phyloP scores from a whole-genome alignment of 2,797 vertebrate species.

The Botia kubotai region DNA sequence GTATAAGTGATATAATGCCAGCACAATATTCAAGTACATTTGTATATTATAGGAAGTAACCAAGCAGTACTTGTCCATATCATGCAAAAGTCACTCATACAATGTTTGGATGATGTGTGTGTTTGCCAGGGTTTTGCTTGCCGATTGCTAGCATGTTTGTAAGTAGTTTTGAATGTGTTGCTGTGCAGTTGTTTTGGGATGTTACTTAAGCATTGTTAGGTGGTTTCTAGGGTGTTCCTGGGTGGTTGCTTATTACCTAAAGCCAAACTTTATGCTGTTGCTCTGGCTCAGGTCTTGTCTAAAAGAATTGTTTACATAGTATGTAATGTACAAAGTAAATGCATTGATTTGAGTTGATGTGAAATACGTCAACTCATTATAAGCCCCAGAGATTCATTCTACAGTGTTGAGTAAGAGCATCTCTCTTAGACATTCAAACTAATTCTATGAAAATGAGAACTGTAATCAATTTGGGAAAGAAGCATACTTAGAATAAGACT shows the following conservation, averaged over 20 bases:
- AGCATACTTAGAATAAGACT: slow-evolving; percentile 29
- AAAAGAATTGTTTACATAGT: too few species aligned
- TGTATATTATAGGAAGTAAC: background rate
- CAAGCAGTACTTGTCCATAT: too few species aligned
- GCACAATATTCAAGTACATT: background rate
- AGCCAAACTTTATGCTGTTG: background rate
- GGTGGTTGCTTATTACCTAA: background rate
- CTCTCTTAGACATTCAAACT: slow-evolving; percentile 38
- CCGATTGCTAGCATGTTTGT: background rate
- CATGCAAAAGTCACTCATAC: too few species aligned
- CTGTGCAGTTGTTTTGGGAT: background rate
- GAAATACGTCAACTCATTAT: background rate
- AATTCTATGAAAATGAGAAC: slow-evolving; percentile 50
- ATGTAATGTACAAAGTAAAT: too few species aligned
- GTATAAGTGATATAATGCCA: too few species aligned
- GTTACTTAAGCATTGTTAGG: background rate
- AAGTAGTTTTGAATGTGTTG: background rate
- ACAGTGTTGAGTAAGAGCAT: background rate
- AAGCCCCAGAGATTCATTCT: background rate
- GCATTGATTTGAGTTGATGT: too few species aligned
- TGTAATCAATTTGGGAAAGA: slow-evolving; percentile 40
- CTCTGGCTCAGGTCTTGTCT: too few species aligned
- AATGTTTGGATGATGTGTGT: background rate
- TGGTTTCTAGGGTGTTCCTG: background rate
- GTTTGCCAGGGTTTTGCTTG: background rate